Evolutionary conservation across 2,797 vertebrate genomes (phyloP), one percentile per base, ranked within the genome.

Genomic region (Streptopelia turtur): DNA sequence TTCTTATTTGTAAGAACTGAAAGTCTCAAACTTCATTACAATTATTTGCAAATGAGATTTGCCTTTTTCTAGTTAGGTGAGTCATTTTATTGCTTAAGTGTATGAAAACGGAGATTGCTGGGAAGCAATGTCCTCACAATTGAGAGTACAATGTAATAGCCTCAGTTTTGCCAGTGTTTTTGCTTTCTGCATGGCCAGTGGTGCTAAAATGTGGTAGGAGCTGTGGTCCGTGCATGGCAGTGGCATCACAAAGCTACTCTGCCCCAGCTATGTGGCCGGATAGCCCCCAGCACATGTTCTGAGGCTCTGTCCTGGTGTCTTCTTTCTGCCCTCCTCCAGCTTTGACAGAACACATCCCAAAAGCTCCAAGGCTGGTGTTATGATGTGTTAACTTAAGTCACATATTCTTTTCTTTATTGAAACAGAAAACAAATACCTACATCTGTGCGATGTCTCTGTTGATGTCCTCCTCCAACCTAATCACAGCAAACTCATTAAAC

Each of bases 401-500:
- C 57, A 22, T 16, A 5, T 77, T 45, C 16, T 93, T 90, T 89
- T 49, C 30, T 64, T 71, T 84, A 78, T 45, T 13, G 65, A 89
- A 81, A 64, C n/a, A 88, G 56, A 92, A 89, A 82, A 47, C 9
- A 55, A 55, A 78, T 6, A 59, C 11, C 45, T 28, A 83, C 35
- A 96, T 41, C 65, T 60, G 30, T 75, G 52, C 75, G 59, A 59
- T 37, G 31, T 72, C 70, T 91, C 66, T 80, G 20, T 66, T 81
- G 64, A 57, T 61, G 27, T 55, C 20, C 28, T 93, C 66, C 18
- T 83, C 63, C 89, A 90, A 88, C 30, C 71, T 95, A 66, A 87
- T 76, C 69, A 39, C 17, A 79, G 21, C 27, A 81, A 96, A 87
- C 16, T 81, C 41, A 86, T 95, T 94, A 74, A 61, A 91, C 66